Base-by-base conservation (phyloP, 2,888 invertebrate genomes). In the Andrena fulva region DNA sequence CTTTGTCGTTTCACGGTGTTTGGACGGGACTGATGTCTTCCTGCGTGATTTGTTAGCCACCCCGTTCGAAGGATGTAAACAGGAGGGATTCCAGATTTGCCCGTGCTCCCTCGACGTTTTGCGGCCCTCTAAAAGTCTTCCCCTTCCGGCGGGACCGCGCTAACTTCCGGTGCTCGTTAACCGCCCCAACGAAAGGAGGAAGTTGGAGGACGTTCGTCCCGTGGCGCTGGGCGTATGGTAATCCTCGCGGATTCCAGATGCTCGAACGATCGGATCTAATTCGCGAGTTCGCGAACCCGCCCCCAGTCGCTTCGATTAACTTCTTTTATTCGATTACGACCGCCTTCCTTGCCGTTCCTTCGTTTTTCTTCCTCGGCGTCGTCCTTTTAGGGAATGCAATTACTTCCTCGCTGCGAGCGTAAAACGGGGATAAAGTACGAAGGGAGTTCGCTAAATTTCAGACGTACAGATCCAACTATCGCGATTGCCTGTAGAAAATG, bases 141-240 rank as follows among this genome's bases (percentile, higher is more conserved):
- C 64, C 64, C 35, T 76, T 12, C 24, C 54, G 1, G 0, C 10
- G 16, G 27, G 52, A 66, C n/a, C 7, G 20, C 67, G 64, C 54
- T 52, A 90, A 87, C 85, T 88, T 88, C 73, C 78, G 69, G 67
- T 72, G 70, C 77, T 88, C 83, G 83, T 89, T 87, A 88, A 83
- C 75, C n/a, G 12, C 48, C 27, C 68, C 67, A 67, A 52, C 72
- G 72, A 60, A 73, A 80, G 82, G 77, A 77, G 62, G 77, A 81
- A 84, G 76, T 24, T 72, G 4, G 42, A 33, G 48, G 80, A 67
- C 76, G 79, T 10, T 66, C 67, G 35, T 20, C 42, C 42, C 16
- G 48, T 56, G 54, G 59, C 68, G 27, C 24, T 50, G 60, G 52
- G 29, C 82, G 72, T 73, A 85, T 78, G 71, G 62, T 78, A 68